These are phyloP conservation scores for Ramphastos sulfuratus DNA, from an alignment of 2,113 vertebrate species.

Conservation along the genomic window DNA sequence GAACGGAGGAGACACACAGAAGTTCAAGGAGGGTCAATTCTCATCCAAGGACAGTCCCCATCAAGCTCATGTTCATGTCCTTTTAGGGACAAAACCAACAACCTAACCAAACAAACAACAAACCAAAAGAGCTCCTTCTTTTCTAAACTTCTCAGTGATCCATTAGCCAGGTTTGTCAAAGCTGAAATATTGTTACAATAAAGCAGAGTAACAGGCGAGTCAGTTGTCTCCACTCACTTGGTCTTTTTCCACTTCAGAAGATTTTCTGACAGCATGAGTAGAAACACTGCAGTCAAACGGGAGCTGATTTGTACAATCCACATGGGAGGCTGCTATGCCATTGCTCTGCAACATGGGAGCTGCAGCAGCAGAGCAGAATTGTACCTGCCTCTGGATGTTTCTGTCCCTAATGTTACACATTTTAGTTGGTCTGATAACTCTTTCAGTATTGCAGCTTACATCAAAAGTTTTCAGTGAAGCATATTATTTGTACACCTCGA, in stretches of 20 bases:
- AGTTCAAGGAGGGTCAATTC: neutral
- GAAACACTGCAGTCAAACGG: neutral
- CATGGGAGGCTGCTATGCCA: neutral
- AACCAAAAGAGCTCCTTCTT: neutral
- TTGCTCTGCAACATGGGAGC: neutral
- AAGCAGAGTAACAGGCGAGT: neutral
- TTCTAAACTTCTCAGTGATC: neutral
- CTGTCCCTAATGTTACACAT: neutral
- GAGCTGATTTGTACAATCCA: fast-evolving
- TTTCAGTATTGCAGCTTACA: neutral
- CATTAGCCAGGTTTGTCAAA: neutral
- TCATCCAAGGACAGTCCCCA: neutral
- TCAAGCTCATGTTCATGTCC: neutral
- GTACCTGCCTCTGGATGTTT: neutral
- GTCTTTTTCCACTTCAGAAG: neutral
- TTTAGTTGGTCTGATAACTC: neutral
- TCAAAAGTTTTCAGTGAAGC: neutral
- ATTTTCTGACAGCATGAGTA: neutral
- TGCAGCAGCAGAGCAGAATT: neutral
- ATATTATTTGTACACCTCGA: neutral
- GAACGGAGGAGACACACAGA: neutral
- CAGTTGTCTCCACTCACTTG: neutral
- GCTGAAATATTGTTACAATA: conserved; percentile 1
- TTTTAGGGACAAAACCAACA: neutral
- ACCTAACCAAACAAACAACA: no score